Percentiles rank a stretch among this genome's conserved stretches.
Conservation (phyloP, 2,888 invertebrate genomes). For the Meiosimyza decipiens region DNA sequence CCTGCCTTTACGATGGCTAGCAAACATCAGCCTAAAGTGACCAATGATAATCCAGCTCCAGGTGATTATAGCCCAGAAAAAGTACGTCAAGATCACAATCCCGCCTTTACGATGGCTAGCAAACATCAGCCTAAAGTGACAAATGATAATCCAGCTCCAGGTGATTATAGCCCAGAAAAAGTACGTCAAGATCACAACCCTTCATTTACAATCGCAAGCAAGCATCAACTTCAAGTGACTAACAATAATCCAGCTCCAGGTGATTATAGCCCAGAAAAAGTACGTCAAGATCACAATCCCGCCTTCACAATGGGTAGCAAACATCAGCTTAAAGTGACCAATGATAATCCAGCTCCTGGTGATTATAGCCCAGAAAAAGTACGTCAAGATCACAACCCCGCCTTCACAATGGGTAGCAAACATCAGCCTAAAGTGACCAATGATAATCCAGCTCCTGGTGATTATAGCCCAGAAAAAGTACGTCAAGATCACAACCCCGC, state of each 20-base stretch:
- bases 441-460: constrained; percentile 74
- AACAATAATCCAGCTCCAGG: constrained; percentile 71
- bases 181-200: constrained; percentile 60
- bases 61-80: constrained; percentile 76
- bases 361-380: constrained; percentile 68
- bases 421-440: constrained; percentile 69
- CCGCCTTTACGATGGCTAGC: constrained; percentile 75
- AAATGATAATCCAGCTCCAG: constrained; percentile 75
- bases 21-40: constrained; percentile 68
- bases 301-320: constrained; percentile 71
- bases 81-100: constrained; percentile 68
- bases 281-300: constrained; percentile 70
- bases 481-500: neutral
- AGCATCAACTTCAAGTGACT: constrained; percentile 66
- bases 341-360: constrained; percentile 74
- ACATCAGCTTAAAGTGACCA: constrained; percentile 69
- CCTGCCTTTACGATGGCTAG: constrained; percentile 72
- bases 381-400: constrained; percentile 69
- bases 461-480: constrained; percentile 59
- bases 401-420: constrained; percentile 72
- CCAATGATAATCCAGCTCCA: constrained; percentile 58
- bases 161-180: constrained; percentile 71
- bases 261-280: constrained; percentile 70
- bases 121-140: constrained; percentile 72
- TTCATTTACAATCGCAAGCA: constrained; percentile 66